These are phyloP conservation scores for Oryctolagus cuniculus DNA, from an alignment of 2,113 vertebrate genomes.

Conservation along the genomic window DNA sequence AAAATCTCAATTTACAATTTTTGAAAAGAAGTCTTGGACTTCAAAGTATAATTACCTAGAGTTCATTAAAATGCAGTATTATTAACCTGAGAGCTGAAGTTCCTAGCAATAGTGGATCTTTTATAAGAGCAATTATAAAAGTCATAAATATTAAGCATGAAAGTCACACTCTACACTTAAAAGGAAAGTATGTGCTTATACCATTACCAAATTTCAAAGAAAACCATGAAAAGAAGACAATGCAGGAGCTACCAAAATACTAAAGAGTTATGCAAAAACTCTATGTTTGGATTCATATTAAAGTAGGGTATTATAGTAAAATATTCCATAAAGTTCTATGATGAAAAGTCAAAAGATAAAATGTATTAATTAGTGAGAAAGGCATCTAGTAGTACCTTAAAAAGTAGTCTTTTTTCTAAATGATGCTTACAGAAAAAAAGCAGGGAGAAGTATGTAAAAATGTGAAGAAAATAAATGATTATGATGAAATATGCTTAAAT, in stretches of 20 bases:
- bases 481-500: not conserved
- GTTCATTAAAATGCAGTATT: conserved; percentile 76
- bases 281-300: not conserved
- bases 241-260: not conserved
- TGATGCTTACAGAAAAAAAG: not conserved
- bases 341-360: not conserved
- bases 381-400: not conserved
- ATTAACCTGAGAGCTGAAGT: conserved; percentile 76
- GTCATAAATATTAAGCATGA: conserved; percentile 78
- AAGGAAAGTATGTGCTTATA: conserved; percentile 10
- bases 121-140: conserved; percentile 74
- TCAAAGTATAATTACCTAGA: conserved; percentile 78
- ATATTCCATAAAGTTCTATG: not conserved
- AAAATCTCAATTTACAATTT: conserved; percentile 75
- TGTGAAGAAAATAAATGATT: not conserved
- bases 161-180: conserved; percentile 57
- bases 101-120: conserved; percentile 73
- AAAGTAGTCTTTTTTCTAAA: not conserved
- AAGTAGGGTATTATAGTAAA: not conserved
- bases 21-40: conserved; percentile 73
- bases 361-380: conserved; percentile 8
- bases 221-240: conserved; percentile 8
- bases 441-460: conserved; percentile 20
- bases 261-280: not conserved
- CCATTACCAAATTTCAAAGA: conserved; percentile 42